Conservation (phyloP, 1,140 invertebrate genomes). For the Bombus haemorrhoidalis region DNA sequence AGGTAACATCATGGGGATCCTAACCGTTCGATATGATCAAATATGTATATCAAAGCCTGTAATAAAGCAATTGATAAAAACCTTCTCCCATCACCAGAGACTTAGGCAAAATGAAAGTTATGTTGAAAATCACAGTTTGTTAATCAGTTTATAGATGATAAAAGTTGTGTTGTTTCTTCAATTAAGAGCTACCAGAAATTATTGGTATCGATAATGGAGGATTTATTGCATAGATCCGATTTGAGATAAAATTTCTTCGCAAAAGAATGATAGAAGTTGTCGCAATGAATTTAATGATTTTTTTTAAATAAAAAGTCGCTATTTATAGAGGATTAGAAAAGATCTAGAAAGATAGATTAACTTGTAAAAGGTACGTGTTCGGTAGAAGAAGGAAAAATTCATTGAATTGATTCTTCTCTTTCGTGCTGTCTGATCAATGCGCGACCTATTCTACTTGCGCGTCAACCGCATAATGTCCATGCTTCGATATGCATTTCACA, state of each 20-base stretch:
- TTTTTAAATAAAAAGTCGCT: neutral
- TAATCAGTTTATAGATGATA: no score
- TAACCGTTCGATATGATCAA: neutral
- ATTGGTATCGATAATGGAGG: neutral
- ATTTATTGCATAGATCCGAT: neutral
- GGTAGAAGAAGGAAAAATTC: neutral
- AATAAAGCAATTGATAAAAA: no score
- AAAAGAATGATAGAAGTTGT: neutral
- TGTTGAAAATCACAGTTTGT: no score
- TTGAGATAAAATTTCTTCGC: slow-evolving; percentile 40
- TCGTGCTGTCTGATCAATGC: neutral
- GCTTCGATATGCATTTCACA: no score
- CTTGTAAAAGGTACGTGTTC: no score
- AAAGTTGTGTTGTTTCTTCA: no score
- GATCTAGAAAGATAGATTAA: neutral
- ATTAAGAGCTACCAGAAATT: neutral
- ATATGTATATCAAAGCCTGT: no score
- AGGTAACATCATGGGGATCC: slow-evolving; percentile 24
- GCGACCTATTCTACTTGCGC: neutral
- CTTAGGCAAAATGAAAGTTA: no score
- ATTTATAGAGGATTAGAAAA: neutral
- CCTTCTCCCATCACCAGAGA: no score
- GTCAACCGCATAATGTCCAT: neutral
- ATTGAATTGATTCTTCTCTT: neutral
- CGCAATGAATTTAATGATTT: neutral